Conservation (phyloP, 2,797 vertebrate genomes). For the Todus mexicanus region DNA sequence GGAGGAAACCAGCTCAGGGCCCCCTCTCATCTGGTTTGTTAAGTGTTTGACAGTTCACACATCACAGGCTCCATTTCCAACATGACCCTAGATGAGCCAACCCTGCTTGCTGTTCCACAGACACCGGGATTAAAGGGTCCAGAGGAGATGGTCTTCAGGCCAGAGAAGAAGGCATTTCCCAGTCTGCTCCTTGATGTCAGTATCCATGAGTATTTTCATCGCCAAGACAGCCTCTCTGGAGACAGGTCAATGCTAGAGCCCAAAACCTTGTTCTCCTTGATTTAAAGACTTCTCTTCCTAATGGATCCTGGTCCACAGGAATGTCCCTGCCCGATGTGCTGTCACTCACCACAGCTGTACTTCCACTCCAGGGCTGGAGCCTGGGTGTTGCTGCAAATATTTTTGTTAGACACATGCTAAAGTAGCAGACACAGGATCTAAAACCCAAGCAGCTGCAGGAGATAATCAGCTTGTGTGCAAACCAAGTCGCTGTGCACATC, state of each 20-base stretch:
- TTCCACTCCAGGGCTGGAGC: rapidly evolving
- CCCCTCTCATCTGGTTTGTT: not conserved
- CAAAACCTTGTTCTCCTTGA: not conserved
- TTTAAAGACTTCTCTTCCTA: not conserved
- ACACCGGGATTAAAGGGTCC: not conserved
- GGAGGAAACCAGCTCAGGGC: not conserved
- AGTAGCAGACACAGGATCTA: not conserved
- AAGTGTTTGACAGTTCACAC: not conserved
- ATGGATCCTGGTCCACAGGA: not conserved
- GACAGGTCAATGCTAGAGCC: not conserved
- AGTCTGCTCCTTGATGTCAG: not conserved
- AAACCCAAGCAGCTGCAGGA: not conserved
- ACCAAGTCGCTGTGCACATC: not conserved
- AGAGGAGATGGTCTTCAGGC: not conserved
- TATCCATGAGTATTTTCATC: not conserved
- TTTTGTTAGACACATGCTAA: not conserved
- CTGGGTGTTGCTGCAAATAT: not conserved
- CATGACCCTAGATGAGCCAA: not conserved
- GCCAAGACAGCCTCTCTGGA: not conserved
- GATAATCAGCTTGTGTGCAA: not conserved
- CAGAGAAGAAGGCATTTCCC: not conserved
- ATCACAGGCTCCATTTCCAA: not conserved
- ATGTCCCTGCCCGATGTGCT: not conserved
- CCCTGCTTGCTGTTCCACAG: not conserved
- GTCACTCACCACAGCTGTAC: not conserved